Evolutionary conservation across 2,113 vertebrate genomes (phyloP), one percentile per base, ranked within the genome.

Genomic region (Galeopterus variegatus): DNA sequence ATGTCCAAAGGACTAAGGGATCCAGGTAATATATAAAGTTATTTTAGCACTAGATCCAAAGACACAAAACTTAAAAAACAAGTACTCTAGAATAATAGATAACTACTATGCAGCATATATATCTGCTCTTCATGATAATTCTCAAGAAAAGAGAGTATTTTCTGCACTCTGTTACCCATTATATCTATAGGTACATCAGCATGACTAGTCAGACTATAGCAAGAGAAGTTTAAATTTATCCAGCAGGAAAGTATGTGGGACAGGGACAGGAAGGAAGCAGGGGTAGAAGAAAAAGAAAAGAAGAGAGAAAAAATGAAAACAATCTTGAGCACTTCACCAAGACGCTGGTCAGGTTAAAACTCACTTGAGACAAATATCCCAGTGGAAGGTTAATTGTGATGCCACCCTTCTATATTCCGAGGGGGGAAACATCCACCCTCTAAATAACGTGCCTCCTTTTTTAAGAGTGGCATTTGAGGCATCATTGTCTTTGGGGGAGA

Each of bases 271-370:
- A 12, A 94, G 11, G 28, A 54, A 45, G 36, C 11, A 5, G 41
- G n/a, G 8, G 14, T 19, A 62, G 23, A 12, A 56, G 6, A 21
- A 90, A 54, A 36, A 52, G 31, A 50, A 62, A 84, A 8, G 41
- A 21, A 18, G 31, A 67, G 8, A 45, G 95, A 97, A 94, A 96
- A 88, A 2, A 83, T 62, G 85, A 93, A 96, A 97, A 82, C 91
- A 70, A 45, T 41, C 77, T 88, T 73, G 33, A 45, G n/a, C 72
- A 28, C 24, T 94, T 81, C 8, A 77, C 45, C 45, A 92, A 75
- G 41, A 64, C 45, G 17, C 15, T 56, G 12, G 11, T 70, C 75
- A 77, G 5, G 6, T 45, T 70, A 83, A 84, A 70, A 72, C 2
- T 70, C 24, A 72, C 62, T 6, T 84, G 41, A 79, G 48, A 89